Percentiles rank a stretch among this genome's conserved stretches.
Conservation (phyloP, 92 coral and sea anemone species). For the Epizoanthus fatuus region DNA sequence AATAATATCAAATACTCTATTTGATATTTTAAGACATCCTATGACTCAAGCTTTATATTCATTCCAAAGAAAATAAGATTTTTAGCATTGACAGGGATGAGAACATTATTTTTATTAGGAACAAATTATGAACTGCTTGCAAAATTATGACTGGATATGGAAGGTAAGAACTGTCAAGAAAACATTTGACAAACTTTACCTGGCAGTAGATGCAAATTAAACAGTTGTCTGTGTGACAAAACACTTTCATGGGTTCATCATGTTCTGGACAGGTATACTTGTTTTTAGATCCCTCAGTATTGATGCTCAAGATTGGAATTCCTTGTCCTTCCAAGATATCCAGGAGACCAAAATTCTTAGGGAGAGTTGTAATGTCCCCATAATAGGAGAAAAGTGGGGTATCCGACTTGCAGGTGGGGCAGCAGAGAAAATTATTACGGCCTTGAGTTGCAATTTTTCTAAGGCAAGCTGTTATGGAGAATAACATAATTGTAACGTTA, state of each 20-base stretch:
- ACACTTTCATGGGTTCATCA: slow-evolving; percentile 93
- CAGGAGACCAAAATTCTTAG: slow-evolving; percentile 92
- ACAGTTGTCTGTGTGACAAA: slow-evolving; percentile 86
- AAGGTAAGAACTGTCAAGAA: background rate
- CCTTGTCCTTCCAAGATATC: slow-evolving; percentile 83
- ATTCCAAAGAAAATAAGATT: no score
- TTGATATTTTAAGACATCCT: background rate
- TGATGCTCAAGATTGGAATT: background rate
- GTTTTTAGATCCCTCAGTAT: slow-evolving; percentile 61
- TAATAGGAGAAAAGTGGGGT: slow-evolving; percentile 68
- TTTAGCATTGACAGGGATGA: no score
- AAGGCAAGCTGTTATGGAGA: slow-evolving; percentile 71
- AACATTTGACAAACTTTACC: slow-evolving; percentile 52
- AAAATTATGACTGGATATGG: background rate
- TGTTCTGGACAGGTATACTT: slow-evolving; percentile 85
- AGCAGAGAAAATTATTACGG: slow-evolving; percentile 70
- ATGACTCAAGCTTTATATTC: no score
- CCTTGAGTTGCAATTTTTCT: slow-evolving; percentile 81
- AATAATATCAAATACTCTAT: background rate
- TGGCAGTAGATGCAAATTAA: slow-evolving; percentile 95
- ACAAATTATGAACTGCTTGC: no score
- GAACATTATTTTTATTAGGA: no score
- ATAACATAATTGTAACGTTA: background rate
- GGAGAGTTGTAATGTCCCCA: slow-evolving; percentile 71
- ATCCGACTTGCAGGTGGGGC: slow-evolving; percentile 92